Base-by-base conservation (phyloP, 2,113 vertebrate species). In the Vanacampus margaritifer region DNA sequence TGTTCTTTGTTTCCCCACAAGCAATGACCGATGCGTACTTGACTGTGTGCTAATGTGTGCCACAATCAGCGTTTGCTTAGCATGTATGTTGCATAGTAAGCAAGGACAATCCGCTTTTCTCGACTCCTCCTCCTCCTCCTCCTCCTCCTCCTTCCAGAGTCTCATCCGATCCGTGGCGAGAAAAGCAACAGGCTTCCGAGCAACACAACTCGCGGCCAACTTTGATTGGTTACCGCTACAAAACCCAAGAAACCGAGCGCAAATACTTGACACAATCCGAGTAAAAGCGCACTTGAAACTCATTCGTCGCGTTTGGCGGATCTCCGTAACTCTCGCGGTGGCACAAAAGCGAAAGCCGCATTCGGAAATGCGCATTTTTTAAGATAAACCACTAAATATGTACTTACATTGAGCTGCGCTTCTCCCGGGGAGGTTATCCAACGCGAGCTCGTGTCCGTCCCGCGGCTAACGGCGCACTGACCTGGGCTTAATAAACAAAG, bases 81-180 rank as follows among this genome's bases (percentile, higher is more conserved):
- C 2, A 51, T 6, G 54, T 74, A 58, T 85, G 87, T 82, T 78
- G 77, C 79, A 76, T 64, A 60, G 37, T 35, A 68, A 65, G 24
- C 75, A 36, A 64, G 79, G 84, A 79, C 89, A 91, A 91, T 91
- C 90, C 88, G 90, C 86, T 91, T 92, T 91, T 75, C 88, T 84
- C 81, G 70, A 68, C 88, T 77, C 86, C 89, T 80, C 89, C 86
- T 83, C 78, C 79, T 76, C 43, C 61, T 45, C 68, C 11, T 45
- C 79, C 56, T 79, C 82, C 80, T 58, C 80, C 72, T 59, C 51
- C 43, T 12, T 14, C 54, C 54, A 57, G 54, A 57, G 26, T 57
- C 54, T 57, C 54, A 57, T 57, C 54, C 51, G 51, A 54, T 46
- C 51, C 54, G 54, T 43, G 39, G 37, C 23, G 43, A 9, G n/a